Evolutionary conservation across 2,888 invertebrate genomes (phyloP), one percentile per base, ranked within the genome.

Genomic region (Entomobrya multifasciata): DNA sequence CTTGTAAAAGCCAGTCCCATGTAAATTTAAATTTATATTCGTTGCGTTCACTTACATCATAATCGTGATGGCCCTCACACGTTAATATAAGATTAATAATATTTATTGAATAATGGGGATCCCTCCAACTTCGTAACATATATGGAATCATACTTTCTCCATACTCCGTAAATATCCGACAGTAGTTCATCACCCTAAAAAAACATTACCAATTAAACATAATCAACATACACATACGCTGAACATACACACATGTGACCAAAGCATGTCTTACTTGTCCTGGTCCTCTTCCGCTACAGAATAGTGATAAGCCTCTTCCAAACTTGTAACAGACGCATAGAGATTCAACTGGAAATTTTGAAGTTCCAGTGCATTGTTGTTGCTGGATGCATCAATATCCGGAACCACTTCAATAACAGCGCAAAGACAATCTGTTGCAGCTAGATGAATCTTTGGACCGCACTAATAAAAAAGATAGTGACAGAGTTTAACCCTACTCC

Each of bases 21-120:
- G n/a, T n/a, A n/a, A n/a, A n/a, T n/a, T n/a, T n/a, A n/a, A n/a
- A n/a, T n/a, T n/a, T n/a, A n/a, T n/a, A n/a, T n/a, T 36, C 36
- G 8, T 36, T 36, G 36, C 36, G 8, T 8, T 6, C 8, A 6
- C 92, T 95, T 91, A 98, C 97, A 94, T 99, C 98, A 93, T 98
- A 99, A 92, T 99, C 98, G 93, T 98, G 98, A 93, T 99, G 98
- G 0, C 98, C 98, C 11, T 98, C 97, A 93, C 99, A 98, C 49
- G 96, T 95, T 67, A 99, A 93, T 11, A 98, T 95, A 90, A 98
- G 93, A 92, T 99, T 98, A 87, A 99, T 93, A 2, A 97, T 95
- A 92, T 96, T 95, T 88, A 98, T 93, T 0, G 96, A 95, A 93
- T 96, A 96, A 93, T 97, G 96, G 22, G 94, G 94, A 89, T 94